phyloP scores from a whole-genome alignment of 1,140 invertebrate genomes.

The Drosophila hydei region DNA sequence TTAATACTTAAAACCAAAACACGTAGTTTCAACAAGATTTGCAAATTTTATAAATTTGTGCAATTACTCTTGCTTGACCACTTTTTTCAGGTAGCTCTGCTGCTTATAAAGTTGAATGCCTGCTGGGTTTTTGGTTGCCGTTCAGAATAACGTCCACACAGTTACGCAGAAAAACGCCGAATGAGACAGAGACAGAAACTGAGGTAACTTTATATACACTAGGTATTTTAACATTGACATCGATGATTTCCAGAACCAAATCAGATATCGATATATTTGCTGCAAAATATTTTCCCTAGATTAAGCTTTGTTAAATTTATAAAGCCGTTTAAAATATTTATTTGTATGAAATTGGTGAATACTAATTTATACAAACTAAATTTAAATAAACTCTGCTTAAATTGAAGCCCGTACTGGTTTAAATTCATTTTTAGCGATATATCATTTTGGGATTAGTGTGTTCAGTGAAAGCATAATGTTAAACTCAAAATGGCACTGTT shows the following conservation, averaged over 20 bases:
- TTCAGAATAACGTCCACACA: conserved; percentile 67
- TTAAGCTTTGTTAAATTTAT: not conserved
- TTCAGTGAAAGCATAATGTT: conserved; percentile 9
- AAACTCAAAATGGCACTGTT: conserved; percentile 30
- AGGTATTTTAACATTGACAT: conserved; percentile 23
- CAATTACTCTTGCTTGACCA: conserved; percentile 60
- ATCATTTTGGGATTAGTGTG: not conserved
- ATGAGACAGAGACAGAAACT: conserved; percentile 69
- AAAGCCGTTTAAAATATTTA: not conserved
- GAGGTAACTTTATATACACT: conserved; percentile 51
- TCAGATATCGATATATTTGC: conserved; percentile 23
- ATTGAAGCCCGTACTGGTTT: not conserved
- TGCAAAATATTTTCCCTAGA: not conserved
- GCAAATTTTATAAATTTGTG: conserved; percentile 63
- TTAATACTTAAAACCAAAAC: conserved; percentile 31
- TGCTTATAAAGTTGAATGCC: conserved; percentile 60
- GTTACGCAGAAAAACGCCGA: conserved; percentile 75
- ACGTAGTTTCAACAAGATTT: conserved; percentile 41
- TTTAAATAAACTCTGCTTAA: not conserved
- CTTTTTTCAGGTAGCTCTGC: conserved; percentile 60
- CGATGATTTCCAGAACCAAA: conserved; percentile 24
- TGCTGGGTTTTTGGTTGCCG: conserved; percentile 51
- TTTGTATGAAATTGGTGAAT: not conserved
- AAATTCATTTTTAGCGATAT: not conserved
- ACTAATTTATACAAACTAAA: not conserved